Percentiles rank a stretch among this genome's conserved stretches.
Conservation (phyloP, 2,113 vertebrate genomes). For the Gymnorhina tibicen region DNA sequence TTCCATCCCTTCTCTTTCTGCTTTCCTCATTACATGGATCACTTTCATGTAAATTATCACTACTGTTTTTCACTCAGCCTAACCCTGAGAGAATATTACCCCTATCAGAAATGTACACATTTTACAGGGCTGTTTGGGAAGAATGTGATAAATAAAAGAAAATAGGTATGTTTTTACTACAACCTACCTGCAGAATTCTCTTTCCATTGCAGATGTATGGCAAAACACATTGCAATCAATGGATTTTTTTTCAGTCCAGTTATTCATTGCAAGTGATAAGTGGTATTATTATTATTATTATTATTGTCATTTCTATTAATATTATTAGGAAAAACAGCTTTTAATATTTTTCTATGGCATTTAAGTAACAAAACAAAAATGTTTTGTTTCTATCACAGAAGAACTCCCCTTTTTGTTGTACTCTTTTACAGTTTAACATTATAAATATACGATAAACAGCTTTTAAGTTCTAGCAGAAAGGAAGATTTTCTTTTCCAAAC, state of each 20-base stretch:
- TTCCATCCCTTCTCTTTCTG: constrained; percentile 30
- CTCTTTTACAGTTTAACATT: constrained; percentile 25
- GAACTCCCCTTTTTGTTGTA: neutral
- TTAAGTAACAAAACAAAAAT: neutral
- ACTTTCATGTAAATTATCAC: constrained; percentile 35
- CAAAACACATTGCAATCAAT: constrained; percentile 49
- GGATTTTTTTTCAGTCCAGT: neutral
- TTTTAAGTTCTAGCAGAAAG: constrained; percentile 69
- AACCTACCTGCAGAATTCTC: constrained; percentile 35
- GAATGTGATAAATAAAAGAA: constrained; percentile 53
- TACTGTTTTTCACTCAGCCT: neutral
- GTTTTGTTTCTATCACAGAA: neutral
- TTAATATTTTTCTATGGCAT: neutral
- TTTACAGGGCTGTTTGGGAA: constrained; percentile 38
- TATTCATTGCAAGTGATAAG: constrained; percentile 18
- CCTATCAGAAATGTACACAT: constrained; percentile 32
- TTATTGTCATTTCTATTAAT: neutral
- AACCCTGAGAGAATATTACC: neutral
- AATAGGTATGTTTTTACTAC: constrained; percentile 31
- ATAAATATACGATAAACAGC: constrained; percentile 28
- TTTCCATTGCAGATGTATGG: constrained; percentile 49
- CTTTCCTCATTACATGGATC: constrained; percentile 31
- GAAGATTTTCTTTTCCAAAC: constrained; percentile 58
- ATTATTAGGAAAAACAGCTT: constrained; percentile 1
- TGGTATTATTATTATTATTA: neutral